Evolutionary conservation across 2,797 vertebrate genomes (phyloP).

Genomic region (Huso huso): DNA sequence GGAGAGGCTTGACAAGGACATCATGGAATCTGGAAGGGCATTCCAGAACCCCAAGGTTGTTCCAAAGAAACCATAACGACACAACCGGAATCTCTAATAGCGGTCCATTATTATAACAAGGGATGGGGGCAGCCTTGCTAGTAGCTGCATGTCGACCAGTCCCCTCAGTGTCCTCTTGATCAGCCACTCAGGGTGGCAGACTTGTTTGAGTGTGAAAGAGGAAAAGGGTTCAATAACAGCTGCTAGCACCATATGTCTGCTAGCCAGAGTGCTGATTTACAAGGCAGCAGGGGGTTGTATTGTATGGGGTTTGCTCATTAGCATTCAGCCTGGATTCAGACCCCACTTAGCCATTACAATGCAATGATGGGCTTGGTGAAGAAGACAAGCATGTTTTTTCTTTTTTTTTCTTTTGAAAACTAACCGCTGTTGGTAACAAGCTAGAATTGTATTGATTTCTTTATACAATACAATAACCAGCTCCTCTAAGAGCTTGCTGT

Average conservation of each 20-base stretch:
- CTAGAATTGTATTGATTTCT: no score
- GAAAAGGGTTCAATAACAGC: conserved; percentile 9
- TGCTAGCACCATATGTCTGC: conserved; percentile 16
- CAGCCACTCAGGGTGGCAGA: not conserved
- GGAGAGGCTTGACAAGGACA: no score
- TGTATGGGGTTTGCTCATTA: conserved; percentile 3
- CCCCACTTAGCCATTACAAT: conserved; percentile 11
- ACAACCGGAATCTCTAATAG: no score
- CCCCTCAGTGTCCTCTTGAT: not conserved
- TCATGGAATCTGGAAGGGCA: no score
- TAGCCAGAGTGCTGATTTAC: conserved; percentile 16
- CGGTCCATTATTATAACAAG: not conserved
- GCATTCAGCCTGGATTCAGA: not conserved
- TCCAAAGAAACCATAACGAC: no score
- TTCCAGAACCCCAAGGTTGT: no score
- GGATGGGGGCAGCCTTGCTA: not conserved
- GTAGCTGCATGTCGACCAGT: not conserved
- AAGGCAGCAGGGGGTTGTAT: conserved; percentile 1
- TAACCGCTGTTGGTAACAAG: conserved; percentile 12
- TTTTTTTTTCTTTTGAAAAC: not conserved
- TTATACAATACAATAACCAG: no score
- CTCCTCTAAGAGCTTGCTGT: no score
- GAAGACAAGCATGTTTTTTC: conserved; percentile 15
- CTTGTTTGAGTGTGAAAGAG: not conserved
- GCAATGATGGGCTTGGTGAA: conserved; percentile 14